A percentile compares a stretch with the other conserved stretches of the same genome.
Conservation (phyloP, 2,113 vertebrate species). For the Myotis brandtii region DNA sequence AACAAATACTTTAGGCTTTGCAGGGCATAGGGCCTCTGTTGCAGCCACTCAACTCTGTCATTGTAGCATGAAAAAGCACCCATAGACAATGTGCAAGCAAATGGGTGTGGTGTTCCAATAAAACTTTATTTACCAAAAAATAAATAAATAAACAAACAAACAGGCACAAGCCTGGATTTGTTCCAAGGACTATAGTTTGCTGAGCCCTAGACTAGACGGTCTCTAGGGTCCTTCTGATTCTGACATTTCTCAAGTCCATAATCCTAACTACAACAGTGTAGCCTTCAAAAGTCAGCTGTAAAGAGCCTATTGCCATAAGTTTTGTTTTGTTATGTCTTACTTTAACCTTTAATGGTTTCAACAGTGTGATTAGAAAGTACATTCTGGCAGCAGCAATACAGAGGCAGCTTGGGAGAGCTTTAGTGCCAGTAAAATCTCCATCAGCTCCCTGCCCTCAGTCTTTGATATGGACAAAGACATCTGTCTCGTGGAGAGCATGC, state of each 20-base stretch:
- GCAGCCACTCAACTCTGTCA: not conserved
- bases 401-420: not conserved
- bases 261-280: not conserved
- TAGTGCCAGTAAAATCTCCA: not conserved
- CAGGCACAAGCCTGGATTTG: not conserved
- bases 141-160: not conserved
- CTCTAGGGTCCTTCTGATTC: not conserved
- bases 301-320: not conserved
- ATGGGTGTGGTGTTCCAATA: not conserved
- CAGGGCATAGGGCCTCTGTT: not conserved
- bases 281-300: not conserved
- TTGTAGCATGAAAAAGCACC: not conserved
- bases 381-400: not conserved
- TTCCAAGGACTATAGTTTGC: not conserved
- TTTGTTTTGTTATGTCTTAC: not conserved
- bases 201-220: not conserved
- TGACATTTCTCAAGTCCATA: not conserved
- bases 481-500: not conserved
- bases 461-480: not conserved
- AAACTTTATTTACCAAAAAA: constrained; percentile 55
- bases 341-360: not conserved
- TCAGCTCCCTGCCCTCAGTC: not conserved
- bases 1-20: not conserved
- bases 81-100: not conserved
- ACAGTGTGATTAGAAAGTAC: not conserved